These are phyloP conservation scores for Tipula lateralis DNA, from an alignment of 2,888 invertebrate genomes.

Conservation along the genomic window DNA sequence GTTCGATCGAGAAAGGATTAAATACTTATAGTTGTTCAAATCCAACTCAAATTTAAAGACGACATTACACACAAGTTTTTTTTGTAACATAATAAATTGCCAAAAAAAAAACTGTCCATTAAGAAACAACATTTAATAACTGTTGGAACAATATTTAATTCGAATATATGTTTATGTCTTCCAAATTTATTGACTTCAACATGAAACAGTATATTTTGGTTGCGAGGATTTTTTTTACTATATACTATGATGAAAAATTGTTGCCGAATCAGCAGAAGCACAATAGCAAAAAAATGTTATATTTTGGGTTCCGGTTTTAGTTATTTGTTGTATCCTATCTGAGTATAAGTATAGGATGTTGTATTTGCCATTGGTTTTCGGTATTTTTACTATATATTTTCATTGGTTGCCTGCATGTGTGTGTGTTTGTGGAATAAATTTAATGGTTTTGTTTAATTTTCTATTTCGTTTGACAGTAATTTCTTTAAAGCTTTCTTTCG, in stretches of 20 bases:
- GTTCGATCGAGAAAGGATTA: too few species aligned
- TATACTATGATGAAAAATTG: background rate
- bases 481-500: background rate
- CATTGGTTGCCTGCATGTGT: background rate
- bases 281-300: background rate
- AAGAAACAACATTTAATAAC: background rate
- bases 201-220: background rate
- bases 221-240: background rate
- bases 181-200: background rate
- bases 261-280: background rate
- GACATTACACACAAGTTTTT: background rate
- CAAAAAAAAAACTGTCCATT: background rate
- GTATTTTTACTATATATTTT: background rate
- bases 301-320: background rate
- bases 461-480: background rate
- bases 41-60: too few species aligned
- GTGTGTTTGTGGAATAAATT: background rate
- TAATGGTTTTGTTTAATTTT: slow-evolving; percentile 11
- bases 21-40: too few species aligned
- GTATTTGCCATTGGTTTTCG: background rate
- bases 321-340: background rate
- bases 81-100: background rate
- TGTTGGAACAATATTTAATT: background rate
- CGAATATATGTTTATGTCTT: background rate
- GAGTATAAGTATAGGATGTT: background rate